A percentile compares a stretch with the other conserved stretches of the same genome.
Conservation (phyloP, 2,797 vertebrate species). For the Catamblyrhynchus diadema region DNA sequence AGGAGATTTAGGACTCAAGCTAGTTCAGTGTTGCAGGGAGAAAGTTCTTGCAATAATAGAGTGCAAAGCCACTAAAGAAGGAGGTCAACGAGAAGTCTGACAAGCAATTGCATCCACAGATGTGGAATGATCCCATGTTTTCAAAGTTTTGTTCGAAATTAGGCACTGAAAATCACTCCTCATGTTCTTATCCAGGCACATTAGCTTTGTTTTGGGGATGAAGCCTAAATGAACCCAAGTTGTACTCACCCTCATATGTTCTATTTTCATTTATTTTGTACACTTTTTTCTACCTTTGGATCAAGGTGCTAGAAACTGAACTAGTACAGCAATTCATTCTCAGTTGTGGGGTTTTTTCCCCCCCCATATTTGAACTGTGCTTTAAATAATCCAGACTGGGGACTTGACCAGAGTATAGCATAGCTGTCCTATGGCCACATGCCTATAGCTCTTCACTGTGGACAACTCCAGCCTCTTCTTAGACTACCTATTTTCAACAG, state of each 20-base stretch:
- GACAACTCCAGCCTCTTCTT: not conserved
- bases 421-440: not conserved
- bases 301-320: not conserved
- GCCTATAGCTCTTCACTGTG: not conserved
- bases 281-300: not conserved
- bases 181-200: not conserved
- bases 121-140: not conserved
- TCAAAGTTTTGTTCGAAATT: not conserved
- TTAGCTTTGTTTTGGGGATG: not conserved
- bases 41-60: not conserved
- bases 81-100: not conserved
- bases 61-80: not conserved
- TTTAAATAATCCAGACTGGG: not conserved
- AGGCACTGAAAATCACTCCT: not conserved
- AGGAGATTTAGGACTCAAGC: not conserved
- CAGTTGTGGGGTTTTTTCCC: accelerated
- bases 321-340: not conserved
- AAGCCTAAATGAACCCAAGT: not conserved
- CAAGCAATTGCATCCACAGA: accelerated
- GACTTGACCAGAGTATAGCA: not conserved
- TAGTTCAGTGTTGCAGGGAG: not conserved
- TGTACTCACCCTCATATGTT: not conserved
- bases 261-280: not conserved
- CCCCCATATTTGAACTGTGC: not conserved
- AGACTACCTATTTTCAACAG: not conserved